Evolutionary conservation across 2,797 vertebrate species (phyloP), one percentile per base, ranked within the genome.

Genomic region (Xiphophorus birchmanni): DNA sequence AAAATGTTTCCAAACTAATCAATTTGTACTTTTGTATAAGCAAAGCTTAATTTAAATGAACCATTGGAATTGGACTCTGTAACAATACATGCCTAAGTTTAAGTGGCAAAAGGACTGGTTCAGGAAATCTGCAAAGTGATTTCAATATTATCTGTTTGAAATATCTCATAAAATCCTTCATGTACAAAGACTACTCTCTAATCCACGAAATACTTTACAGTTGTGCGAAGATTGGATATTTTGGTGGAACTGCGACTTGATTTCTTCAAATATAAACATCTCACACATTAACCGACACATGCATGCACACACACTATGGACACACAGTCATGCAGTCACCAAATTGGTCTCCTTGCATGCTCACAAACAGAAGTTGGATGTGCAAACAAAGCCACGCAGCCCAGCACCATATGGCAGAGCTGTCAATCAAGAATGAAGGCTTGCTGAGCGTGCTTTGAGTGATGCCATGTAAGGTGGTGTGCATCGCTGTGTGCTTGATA

Each of bases 141-240:
- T 52, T 52, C 67, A 71, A 13, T 71, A 44, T 71, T 13, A 44
- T 11, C 23, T 72, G 69, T 45, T n/a, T 44, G 26, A 72, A 72
- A n/a, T 44, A 45, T n/a, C 23, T 44, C 21, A 37, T 71, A 10
- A 26, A 45, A 45, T 15, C 26, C 1, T 45, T 71, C n/a, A 5
- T n/a, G 23, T 13, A 44, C 8, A 13, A 13, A 4, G 13, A 44
- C 69, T 29, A 3, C 0, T 45, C 42, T 72, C 2, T 45, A n/a
- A 93, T 94, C 93, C 92, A 91, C 90, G 90, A 94, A 95, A 94
- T 94, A 94, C 93, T 94, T 93, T 89, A 91, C 95, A 95, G 94
- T 93, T 95, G 95, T 35, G 76, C 84, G 69, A 90, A 89, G 89
- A 89, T 91, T 73, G 60, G 71, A 74, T 83, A 88, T 88, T 86